Percentiles rank a stretch among this genome's conserved stretches.
These are phyloP conservation scores for Eucidaris tribuloides DNA, from an alignment of 35 echinoderm and acorn worm species.

Conservation along the genomic window DNA sequence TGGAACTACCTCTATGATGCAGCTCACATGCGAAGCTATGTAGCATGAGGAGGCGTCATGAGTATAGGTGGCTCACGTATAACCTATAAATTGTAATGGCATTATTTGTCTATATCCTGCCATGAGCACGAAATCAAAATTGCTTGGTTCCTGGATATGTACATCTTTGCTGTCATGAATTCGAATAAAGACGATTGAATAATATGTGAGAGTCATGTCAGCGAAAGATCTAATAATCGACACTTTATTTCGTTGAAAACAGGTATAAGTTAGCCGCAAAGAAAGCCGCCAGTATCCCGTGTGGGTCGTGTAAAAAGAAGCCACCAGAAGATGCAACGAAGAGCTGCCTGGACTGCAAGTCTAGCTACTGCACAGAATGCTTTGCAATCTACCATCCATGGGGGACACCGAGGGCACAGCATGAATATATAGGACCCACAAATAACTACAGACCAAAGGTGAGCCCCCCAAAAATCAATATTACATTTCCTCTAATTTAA, in stretches of 20 bases:
- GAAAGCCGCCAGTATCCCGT: conserved; percentile 80
- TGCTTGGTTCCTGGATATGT: background rate
- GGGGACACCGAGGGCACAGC: conserved; percentile 86
- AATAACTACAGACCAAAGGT: conserved; percentile 97
- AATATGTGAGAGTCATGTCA: background rate
- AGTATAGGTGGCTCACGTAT: no score
- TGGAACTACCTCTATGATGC: no score
- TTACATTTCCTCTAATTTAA: no score
- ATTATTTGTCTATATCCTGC: no score
- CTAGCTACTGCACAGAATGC: conserved; percentile 89
- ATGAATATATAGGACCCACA: conserved; percentile 73
- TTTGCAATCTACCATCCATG: conserved; percentile 75
- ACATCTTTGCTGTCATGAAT: background rate
- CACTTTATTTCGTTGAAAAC: no score
- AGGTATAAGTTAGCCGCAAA: conserved; percentile 88
- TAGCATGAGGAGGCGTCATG: no score
- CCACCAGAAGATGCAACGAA: conserved; percentile 78
- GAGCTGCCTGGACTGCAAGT: conserved; percentile 85
- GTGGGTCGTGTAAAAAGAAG: conserved; percentile 64
- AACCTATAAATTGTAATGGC: no score
- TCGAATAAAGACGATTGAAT: no score
- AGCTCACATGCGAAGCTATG: no score
- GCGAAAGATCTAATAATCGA: no score
- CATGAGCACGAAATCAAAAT: no score
- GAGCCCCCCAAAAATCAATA: background rate